Evolutionary conservation across 2,113 vertebrate genomes (phyloP), one percentile per base, ranked within the genome.

Genomic region (Verasper variegatus): DNA sequence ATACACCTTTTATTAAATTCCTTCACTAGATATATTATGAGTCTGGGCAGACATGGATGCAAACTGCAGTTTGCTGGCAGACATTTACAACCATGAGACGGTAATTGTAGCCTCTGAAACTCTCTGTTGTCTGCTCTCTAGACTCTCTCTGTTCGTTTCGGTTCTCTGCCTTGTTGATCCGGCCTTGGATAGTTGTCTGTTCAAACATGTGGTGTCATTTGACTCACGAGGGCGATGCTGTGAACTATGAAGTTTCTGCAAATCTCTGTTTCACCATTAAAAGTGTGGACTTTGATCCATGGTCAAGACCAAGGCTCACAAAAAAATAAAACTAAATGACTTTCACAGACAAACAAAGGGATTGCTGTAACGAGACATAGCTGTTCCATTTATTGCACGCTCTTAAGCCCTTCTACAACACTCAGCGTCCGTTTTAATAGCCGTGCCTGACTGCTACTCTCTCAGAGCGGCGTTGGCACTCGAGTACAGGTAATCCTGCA

Each of bases 241-340:
- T 74, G 71, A 84, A 68, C 76, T 71, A 40, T 21, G 72, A 72
- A 74, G 60, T 78, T 71, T 72, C 64, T 75, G 67, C 49, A 86
- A 84, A 85, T 85, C 73, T 86, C 79, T 67, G 71, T 80, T 71
- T 86, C 14, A 4, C 80, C 69, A 87, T 90, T 93, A 86, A 91
- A 89, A 89, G 55, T 77, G 63, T 60, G 68, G 37, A 73, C 82
- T 86, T 77, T 89, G 83, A 92, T 90, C 89, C 82, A 4, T 6
- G 15, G 76, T 85, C 47, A 74, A 80, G 55, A 68, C 65, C 55
- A n/a, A 6, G 68, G 74, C 66, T 89, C 65, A 40, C 56, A 62
- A 78, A 83, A 62, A 84, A 68, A 65, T 27, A 55, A 49, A 59
- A 66, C 58, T 14, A 81, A 91, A 88, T 82, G 55, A 82, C 74